Percentiles rank a stretch among this genome's conserved stretches.
Evolutionary conservation across 2,113 vertebrate genomes (phyloP).

Genomic region (Takifugu flavidus): DNA sequence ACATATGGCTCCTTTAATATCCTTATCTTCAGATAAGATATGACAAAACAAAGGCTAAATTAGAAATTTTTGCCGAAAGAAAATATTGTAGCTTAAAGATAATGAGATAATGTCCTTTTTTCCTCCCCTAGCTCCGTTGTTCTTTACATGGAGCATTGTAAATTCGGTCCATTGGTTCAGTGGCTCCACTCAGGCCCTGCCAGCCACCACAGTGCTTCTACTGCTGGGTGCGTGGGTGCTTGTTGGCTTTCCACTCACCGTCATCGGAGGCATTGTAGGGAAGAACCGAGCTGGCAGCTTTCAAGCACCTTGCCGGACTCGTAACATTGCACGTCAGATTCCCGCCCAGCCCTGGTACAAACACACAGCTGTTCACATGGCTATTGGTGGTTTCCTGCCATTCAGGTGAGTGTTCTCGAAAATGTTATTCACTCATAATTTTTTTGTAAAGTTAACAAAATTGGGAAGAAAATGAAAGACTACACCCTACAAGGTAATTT

Average conservation of each 20-base stretch:
- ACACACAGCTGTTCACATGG: constrained; percentile 85
- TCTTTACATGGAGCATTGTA: constrained; percentile 90
- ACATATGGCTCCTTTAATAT: no score
- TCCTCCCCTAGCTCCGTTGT: constrained; percentile 80
- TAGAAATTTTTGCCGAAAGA: no score
- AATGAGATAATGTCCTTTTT: not conserved
- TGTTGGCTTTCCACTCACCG: constrained; percentile 88
- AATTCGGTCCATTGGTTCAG: constrained; percentile 92
- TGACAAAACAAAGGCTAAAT: no score
- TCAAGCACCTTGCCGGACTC: constrained; percentile 89
- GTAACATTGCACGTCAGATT: constrained; percentile 89
- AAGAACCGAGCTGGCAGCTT: constrained; percentile 86
- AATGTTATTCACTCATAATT: not conserved
- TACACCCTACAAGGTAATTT: not conserved
- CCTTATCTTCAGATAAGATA: no score
- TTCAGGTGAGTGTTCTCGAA: constrained; percentile 80
- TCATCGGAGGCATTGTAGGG: constrained; percentile 90
- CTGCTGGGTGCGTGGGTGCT: constrained; percentile 86
- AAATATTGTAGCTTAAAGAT: not conserved
- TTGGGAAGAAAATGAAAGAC: no score
- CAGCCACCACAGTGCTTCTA: constrained; percentile 86
- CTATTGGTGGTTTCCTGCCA: constrained; percentile 89
- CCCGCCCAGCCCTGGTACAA: constrained; percentile 92
- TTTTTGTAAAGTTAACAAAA: no score
- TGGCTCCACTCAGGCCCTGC: constrained; percentile 88